These are phyloP conservation scores for Corythaeola cristata DNA, from an alignment of 2,113 vertebrate genomes.

Conservation along the genomic window DNA sequence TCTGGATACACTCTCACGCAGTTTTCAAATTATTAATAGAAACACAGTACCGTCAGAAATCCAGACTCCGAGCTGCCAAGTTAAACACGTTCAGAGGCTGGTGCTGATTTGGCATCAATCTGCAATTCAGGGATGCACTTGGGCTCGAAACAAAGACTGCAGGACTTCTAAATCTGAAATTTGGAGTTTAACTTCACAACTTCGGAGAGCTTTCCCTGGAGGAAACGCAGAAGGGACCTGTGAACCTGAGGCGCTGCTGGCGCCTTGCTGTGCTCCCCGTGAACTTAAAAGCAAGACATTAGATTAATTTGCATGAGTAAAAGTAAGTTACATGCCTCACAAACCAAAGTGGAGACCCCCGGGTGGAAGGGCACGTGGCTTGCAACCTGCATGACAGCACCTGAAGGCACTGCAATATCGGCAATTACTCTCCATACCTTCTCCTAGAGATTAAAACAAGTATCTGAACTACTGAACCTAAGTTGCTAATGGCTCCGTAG, in stretches of 20 bases:
- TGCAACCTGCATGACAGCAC: not conserved
- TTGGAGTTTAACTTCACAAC: not conserved
- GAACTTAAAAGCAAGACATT: not conserved
- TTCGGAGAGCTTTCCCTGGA: not conserved
- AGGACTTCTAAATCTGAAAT: not conserved
- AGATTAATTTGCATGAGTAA: not conserved
- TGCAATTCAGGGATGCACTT: not conserved
- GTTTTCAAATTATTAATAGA: not conserved
- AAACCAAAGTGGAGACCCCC: not conserved
- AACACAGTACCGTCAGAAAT: not conserved
- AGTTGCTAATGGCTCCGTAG: not conserved
- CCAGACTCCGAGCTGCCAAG: not conserved
- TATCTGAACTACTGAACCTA: not conserved
- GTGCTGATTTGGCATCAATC: not conserved
- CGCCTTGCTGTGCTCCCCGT: not conserved
- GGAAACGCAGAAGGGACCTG: fast-evolving
- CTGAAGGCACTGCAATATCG: not conserved
- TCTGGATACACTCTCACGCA: not conserved
- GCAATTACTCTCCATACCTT: not conserved
- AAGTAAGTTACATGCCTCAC: not conserved
- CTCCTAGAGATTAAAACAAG: not conserved
- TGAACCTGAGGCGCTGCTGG: not conserved
- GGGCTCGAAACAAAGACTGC: not conserved
- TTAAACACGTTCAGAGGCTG: not conserved
- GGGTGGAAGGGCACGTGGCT: not conserved